A percentile compares a stretch with the other conserved stretches of the same genome.
phyloP scores from a whole-genome alignment of 2,797 vertebrate genomes.

The Gorsachius magnificus region DNA sequence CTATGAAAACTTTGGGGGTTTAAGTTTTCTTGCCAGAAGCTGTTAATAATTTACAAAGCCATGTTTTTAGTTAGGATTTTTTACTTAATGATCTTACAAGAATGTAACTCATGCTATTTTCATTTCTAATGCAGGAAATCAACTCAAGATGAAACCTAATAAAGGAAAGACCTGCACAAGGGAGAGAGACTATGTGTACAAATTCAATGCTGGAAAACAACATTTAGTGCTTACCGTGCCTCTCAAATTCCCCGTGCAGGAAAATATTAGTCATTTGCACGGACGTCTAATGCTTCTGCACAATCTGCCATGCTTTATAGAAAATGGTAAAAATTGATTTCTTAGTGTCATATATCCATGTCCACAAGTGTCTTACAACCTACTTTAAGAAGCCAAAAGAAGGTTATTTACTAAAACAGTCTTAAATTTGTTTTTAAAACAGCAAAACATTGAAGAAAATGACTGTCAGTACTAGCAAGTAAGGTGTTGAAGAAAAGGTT shows the following conservation, averaged over 20 bases:
- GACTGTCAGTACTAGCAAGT: not conserved
- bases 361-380: not conserved
- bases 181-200: constrained; percentile 90
- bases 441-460: not conserved
- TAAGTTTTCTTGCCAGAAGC: not conserved
- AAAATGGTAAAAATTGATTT: constrained; percentile 82
- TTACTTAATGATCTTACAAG: not conserved
- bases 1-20: not conserved
- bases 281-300: constrained; percentile 92
- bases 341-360: not conserved
- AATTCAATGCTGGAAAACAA: constrained; percentile 85
- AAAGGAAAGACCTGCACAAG: constrained; percentile 75
- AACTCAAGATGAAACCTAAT: constrained; percentile 83
- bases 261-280: constrained; percentile 87
- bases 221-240: constrained; percentile 87
- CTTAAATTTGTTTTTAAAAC: not conserved
- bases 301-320: constrained; percentile 91
- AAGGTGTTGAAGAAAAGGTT: not conserved
- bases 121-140: not conserved
- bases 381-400: not conserved
- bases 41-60: not conserved
- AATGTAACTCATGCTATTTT: not conserved
- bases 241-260: constrained; percentile 87
- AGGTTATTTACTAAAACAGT: not conserved
- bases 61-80: not conserved